Evolutionary conservation across 2,113 vertebrate genomes (phyloP).

Genomic region (Beaufortia kweichowensis): DNA sequence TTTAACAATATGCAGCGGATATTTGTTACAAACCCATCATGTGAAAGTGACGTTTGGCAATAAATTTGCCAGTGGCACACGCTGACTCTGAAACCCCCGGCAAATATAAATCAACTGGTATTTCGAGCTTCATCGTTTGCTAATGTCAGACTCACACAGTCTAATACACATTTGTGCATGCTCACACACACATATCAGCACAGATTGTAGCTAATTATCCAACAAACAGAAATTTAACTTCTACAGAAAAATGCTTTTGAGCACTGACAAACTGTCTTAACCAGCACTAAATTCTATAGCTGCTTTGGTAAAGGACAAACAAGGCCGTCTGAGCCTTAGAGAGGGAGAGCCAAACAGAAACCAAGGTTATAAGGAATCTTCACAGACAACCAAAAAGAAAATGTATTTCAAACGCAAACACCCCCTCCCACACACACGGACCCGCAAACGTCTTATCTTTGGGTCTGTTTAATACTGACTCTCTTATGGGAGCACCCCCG

Average conservation of each 20-base stretch:
- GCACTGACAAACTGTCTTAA: too few species aligned
- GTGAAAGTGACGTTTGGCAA: conserved; percentile 97
- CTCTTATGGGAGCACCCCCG: conserved; percentile 89
- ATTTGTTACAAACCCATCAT: conserved; percentile 99
- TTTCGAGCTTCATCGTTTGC: conserved; percentile 89
- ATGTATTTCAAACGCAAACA: conserved; percentile 34
- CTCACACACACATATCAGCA: conserved; percentile 2
- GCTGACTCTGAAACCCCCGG: conserved; percentile 80
- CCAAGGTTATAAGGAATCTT: conserved; percentile 66
- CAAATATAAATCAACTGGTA: conserved; percentile 91
- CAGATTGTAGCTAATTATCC: neutral
- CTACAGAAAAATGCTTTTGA: too few species aligned
- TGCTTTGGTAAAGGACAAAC: conserved; percentile 64
- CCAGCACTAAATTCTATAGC: conserved; percentile 38
- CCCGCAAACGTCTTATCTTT: conserved; percentile 78
- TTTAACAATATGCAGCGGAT: conserved; percentile 99
- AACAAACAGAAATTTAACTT: neutral
- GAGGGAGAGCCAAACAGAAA: conserved; percentile 43
- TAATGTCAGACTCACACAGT: conserved; percentile 78
- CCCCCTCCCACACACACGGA: conserved; percentile 64
- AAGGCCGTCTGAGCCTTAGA: conserved; percentile 57
- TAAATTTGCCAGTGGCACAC: conserved; percentile 89
- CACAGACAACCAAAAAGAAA: conserved; percentile 50
- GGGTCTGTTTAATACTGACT: conserved; percentile 88
- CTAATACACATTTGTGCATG: conserved; percentile 4